These are phyloP conservation scores for Fragum whitleyi DNA, from an alignment of 2,888 invertebrate species.

Conservation along the genomic window DNA sequence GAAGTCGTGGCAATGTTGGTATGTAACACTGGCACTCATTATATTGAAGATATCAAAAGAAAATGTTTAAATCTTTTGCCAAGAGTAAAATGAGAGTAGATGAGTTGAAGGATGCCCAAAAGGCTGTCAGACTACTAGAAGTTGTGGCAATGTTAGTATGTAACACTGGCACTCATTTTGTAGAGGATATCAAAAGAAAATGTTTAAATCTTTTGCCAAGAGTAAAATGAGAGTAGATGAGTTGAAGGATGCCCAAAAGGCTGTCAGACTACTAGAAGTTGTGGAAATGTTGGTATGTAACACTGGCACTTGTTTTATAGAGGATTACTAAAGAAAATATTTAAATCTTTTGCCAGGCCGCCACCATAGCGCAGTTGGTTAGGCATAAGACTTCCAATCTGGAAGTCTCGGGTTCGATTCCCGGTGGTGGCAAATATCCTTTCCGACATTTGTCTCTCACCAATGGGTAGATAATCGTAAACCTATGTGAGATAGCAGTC, in stretches of 20 bases:
- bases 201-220: slow-evolving; percentile 74
- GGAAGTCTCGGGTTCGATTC: too few species aligned
- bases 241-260: slow-evolving; percentile 65
- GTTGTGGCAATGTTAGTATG: slow-evolving; percentile 68
- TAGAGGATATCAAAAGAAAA: too few species aligned
- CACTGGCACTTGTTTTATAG: too few species aligned
- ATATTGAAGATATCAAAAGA: too few species aligned
- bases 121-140: slow-evolving; percentile 66
- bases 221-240: slow-evolving; percentile 69
- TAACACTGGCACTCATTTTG: too few species aligned
- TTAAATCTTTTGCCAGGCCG: slow-evolving; percentile 72
- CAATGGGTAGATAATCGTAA: too few species aligned
- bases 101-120: slow-evolving; percentile 64
- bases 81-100: slow-evolving; percentile 72
- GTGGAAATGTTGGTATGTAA: slow-evolving; percentile 66
- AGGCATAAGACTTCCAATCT: too few species aligned
- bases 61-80: slow-evolving; percentile 74
- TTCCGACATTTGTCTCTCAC: too few species aligned
- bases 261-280: slow-evolving; percentile 65
- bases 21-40: too few species aligned
- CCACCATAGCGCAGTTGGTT: too few species aligned
- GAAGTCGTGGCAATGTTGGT: slow-evolving; percentile 70
- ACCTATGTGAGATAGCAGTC: too few species aligned
- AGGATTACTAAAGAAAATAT: slow-evolving; percentile 80
- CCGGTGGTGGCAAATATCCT: too few species aligned